Evolutionary conservation across 92 coral and sea anemone species (phyloP), one percentile per base, ranked within the genome.

Genomic region (Porites rus): DNA sequence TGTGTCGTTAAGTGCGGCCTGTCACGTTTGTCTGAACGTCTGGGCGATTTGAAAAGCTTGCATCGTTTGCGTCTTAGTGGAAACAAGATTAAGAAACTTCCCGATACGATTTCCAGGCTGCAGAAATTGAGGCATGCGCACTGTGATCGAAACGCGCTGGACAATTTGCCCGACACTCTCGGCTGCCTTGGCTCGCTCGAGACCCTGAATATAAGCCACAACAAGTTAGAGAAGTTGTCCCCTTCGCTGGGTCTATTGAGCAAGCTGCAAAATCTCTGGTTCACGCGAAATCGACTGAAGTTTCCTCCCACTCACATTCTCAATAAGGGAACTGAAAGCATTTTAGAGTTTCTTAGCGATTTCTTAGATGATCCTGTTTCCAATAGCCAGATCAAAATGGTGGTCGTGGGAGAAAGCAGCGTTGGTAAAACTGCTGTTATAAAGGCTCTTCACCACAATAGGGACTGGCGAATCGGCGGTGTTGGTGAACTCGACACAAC

Each of bases 291-390:
- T 76, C 91, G 90, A 1, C 84, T 95, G 72, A 92, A 77, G 61
- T 95, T 95, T 43, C 98, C 98, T 4, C 92, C 98, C 2, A 74
- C 63, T 18, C 92, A 93, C 61, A 83, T 95, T 60, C 74, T 93
- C 31, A 93, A 87, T 61, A 92, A 83, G 68, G 95, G 92, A 65
- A 89, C 93, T 11, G 96, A 95, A 16, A 91, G 87, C 51, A 92
- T 95, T 21, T 77, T 95, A 83, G 93, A 89, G 80, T 93, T 86
- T 64, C 80, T 91, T 28, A 87, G 92, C 70, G 88, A 91, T 3
- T 95, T 91, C 72, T 91, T 95, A 65, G 96, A 95, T 76, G 87
- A 93, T 20, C 94, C 97, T 17, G 98, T 96, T 8, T 90, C 91
- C 69, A 95, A 93, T 66, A 90, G 83, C 6, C 98, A 95, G 69